Conservation (phyloP, 2,888 invertebrate genomes). For the Nomada hirtipes region DNA sequence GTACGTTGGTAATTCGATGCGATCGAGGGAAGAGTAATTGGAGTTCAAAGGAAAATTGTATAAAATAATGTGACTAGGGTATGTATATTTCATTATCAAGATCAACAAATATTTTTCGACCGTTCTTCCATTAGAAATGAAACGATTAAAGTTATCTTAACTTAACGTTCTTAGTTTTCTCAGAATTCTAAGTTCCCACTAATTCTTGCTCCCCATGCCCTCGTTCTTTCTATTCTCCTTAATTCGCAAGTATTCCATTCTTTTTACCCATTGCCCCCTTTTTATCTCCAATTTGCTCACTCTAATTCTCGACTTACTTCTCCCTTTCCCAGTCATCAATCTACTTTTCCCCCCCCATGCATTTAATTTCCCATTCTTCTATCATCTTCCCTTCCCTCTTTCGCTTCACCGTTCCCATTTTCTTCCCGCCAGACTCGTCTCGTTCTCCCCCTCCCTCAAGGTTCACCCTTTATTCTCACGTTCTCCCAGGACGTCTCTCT, state of each 20-base stretch:
- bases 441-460: not conserved
- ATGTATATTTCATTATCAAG: no score
- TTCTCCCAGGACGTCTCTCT: not conserved
- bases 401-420: not conserved
- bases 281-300: not conserved
- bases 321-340: not conserved
- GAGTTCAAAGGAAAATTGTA: no score
- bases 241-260: not conserved
- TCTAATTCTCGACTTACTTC: not conserved
- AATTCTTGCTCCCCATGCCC: not conserved
- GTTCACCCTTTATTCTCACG: conserved; percentile 4
- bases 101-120: no score
- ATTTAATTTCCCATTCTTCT: no score
- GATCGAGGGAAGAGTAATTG: no score
- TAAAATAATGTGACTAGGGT: no score
- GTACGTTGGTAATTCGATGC: no score
- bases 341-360: conserved; percentile 1
- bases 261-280: not conserved
- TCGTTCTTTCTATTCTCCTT: not conserved
- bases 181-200: not conserved
- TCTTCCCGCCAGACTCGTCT: no score
- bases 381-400: not conserved
- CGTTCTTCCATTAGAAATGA: no score
- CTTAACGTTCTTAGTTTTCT: not conserved
- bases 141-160: not conserved